Evolutionary conservation across 1,140 invertebrate species (phyloP).

Genomic region (Ceratosolen fusciceps): DNA sequence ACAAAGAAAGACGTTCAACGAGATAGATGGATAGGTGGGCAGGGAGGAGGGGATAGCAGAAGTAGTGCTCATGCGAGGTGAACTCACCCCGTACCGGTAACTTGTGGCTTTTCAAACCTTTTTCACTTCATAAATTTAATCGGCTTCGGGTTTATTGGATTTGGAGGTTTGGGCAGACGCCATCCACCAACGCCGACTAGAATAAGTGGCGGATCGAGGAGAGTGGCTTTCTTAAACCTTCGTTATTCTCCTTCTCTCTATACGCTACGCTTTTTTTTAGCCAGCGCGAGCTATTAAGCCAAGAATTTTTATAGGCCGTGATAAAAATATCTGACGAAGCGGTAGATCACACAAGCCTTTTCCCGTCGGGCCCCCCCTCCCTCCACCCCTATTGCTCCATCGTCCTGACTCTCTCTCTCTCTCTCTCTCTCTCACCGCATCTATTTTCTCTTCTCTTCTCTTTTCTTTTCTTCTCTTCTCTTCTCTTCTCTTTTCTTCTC

Average conservation of each 20-base stretch:
- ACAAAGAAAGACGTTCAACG: neutral
- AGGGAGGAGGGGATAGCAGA: neutral
- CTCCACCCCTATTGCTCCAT: no score
- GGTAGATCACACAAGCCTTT: slow-evolving; percentile 51
- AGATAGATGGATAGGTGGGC: neutral
- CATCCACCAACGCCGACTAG: slow-evolving; percentile 1
- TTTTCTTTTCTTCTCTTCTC: no score
- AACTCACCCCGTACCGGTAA: neutral
- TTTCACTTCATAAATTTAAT: slow-evolving; percentile 71
- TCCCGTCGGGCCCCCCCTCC: no score
- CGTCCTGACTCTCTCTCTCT: no score
- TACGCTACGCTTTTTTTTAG: slow-evolving; percentile 8
- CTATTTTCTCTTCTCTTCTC: no score
- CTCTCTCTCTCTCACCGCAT: no score
- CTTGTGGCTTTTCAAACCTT: slow-evolving; percentile 58
- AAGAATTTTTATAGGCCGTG: slow-evolving; percentile 66
- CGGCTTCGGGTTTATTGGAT: slow-evolving; percentile 68
- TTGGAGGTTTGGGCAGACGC: slow-evolving; percentile 51
- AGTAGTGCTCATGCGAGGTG: no score
- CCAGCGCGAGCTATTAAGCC: slow-evolving; percentile 60
- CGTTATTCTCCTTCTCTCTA: slow-evolving; percentile 3
- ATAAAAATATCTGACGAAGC: slow-evolving; percentile 61
- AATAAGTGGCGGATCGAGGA: neutral
- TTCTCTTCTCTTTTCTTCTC: slow-evolving; percentile 31
- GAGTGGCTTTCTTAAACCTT: slow-evolving; percentile 43